Evolutionary conservation across 1,140 invertebrate genomes (phyloP), one percentile per base, ranked within the genome.

Genomic region (Apis florea): DNA sequence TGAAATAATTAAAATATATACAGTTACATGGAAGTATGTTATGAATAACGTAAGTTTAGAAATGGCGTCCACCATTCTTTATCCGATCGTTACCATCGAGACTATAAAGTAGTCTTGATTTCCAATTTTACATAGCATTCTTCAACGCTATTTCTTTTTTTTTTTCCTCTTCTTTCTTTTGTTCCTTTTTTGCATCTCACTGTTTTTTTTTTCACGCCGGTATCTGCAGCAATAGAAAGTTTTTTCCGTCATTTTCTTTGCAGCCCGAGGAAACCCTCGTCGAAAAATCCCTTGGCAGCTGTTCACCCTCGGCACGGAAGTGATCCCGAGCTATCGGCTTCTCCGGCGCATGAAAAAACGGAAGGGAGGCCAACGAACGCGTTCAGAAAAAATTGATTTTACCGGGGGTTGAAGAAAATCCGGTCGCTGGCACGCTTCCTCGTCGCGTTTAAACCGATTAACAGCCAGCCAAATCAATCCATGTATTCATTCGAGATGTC

Each of bases 311-410:
- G 64, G 56, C 64, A 24, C 81, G 83, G 83, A 85, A 85, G 63
- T 54, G 75, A 83, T 72, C 83, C 81, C 59, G 2, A 61, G 31
- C 71, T 76, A 81, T 83, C 71, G 83, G 81, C 81, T 83, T 83
- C 83, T 64, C 64, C 49, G 21, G 53, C n/a, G 17, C 17, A 40
- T 56, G n/a, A 49, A 84, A 75, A 71, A 82, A 61, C 64, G 72
- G 40, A 26, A 56, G 58, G 74, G 53, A 64, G 51, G 58, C n/a
- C 31, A 53, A n/a, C 12, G 51, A 75, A n/a, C 0, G 31, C 2
- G 53, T 11, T 21, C 19, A 54, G 47, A 72, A 73, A 79, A 79
- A 64, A 67, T 54, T 54, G 53, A 70, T 79, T 71, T 47, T 40
- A n/a, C 19, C 10, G 26, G 26, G 26, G 17, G n/a, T 31, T 24